Percentiles rank a stretch among this genome's conserved stretches.
These are phyloP conservation scores for Trogon melanurus DNA, from an alignment of 2,113 vertebrate genomes.

Conservation along the genomic window DNA sequence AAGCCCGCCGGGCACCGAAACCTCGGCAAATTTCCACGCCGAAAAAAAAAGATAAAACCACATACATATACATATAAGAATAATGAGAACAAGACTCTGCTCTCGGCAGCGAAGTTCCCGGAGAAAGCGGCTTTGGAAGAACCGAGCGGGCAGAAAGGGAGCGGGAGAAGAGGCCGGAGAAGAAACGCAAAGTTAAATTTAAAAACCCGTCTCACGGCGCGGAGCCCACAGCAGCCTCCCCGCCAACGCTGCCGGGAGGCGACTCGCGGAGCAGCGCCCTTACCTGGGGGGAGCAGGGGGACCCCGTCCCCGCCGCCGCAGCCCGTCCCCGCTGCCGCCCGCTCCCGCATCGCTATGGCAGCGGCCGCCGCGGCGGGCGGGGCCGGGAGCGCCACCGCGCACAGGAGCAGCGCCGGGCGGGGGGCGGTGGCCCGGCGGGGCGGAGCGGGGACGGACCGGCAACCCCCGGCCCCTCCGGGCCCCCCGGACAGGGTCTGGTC, in stretches of 20 bases:
- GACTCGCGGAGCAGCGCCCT: not conserved
- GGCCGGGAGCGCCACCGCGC: not conserved
- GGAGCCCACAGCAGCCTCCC: not conserved
- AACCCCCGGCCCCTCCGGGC: not conserved
- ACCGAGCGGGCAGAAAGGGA: not conserved
- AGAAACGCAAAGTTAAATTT: not conserved
- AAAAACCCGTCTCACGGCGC: not conserved
- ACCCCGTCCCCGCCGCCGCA: not conserved
- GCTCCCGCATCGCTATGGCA: conserved; percentile 32
- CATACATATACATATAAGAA: no score
- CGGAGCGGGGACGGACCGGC: not conserved
- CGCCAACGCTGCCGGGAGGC: not conserved
- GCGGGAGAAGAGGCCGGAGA: not conserved
- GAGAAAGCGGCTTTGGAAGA: not conserved
- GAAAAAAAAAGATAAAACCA: no score
- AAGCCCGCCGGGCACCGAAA: not conserved
- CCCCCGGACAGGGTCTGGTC: no score
- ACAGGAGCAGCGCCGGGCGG: not conserved
- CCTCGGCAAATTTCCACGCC: not conserved
- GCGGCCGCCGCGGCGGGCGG: not conserved
- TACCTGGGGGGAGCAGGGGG: not conserved
- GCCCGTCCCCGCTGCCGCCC: not conserved
- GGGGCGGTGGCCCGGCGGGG: not conserved
- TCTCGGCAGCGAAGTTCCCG: not conserved
- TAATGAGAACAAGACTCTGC: not conserved